phyloP scores from a whole-genome alignment of 1,140 invertebrate species.

The Cataglyphis hispanica region DNA sequence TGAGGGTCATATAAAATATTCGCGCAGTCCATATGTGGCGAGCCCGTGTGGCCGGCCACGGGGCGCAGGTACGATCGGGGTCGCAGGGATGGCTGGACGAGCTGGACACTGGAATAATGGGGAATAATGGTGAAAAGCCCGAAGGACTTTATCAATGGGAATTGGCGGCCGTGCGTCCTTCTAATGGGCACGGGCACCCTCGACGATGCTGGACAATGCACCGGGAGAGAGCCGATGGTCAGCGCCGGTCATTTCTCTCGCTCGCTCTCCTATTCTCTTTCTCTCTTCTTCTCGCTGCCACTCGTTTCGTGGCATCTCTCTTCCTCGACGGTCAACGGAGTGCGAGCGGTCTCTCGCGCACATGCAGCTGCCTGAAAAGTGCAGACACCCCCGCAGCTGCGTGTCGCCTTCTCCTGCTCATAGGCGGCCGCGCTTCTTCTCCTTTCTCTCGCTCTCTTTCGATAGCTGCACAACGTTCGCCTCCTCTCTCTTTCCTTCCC shows the following conservation, averaged over 20 bases:
- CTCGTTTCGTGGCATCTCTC: background rate
- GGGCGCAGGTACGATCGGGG: constrained; percentile 48
- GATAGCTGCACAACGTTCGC: too few species aligned
- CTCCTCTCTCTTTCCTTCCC: background rate
- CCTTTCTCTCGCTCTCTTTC: constrained; percentile 4
- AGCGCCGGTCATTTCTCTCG: constrained; percentile 55
- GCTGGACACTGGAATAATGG: constrained; percentile 77
- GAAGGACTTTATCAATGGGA: constrained; percentile 80
- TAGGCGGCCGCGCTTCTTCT: background rate
- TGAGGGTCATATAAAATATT: constrained; percentile 76
- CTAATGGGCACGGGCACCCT: constrained; percentile 75
- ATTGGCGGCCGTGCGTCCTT: constrained; percentile 76
- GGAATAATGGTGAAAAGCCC: constrained; percentile 76
- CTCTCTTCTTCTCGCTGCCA: constrained; percentile 13
- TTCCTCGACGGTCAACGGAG: constrained; percentile 58
- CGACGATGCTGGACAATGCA: constrained; percentile 75
- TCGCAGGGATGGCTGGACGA: background rate
- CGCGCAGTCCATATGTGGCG: constrained; percentile 33
- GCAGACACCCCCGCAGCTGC: constrained; percentile 75
- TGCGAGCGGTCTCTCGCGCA: constrained; percentile 23
- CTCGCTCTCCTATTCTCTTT: constrained; percentile 18
- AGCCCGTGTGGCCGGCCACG: background rate
- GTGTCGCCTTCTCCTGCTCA: constrained; percentile 23
- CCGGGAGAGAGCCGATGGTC: constrained; percentile 76
- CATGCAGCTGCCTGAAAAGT: constrained; percentile 64